Base-by-base conservation (phyloP, 2,888 invertebrate species). In the Heteromurus nitidus region DNA sequence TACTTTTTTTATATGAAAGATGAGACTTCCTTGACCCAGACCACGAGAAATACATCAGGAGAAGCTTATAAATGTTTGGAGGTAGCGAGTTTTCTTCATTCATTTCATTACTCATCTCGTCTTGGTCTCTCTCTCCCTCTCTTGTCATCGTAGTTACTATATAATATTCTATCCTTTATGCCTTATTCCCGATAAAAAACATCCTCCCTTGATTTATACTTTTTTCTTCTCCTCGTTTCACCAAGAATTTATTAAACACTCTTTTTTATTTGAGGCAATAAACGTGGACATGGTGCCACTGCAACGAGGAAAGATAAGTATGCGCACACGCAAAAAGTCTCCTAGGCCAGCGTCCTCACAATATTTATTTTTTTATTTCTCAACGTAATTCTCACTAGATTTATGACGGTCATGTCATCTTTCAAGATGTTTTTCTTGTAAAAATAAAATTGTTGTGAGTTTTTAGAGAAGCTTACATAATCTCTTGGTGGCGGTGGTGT, bases 331-430 rank as follows among this genome's bases (percentile, higher is more conserved):
- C n/a, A n/a, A n/a, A n/a, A n/a, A n/a, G n/a, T n/a, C n/a, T n/a
- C n/a, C n/a, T n/a, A n/a, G n/a, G n/a, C n/a, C n/a, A n/a, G n/a
- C 7, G 36, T 36, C 36, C 13, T 7, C 7, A 13, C 7, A 36
- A 36, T 36, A 36, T 36, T 36, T 9, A 36, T 9, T 36, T 36
- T 13, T 13, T 7, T 36, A 9, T 36, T 36, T 36, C 13, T 9
- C 13, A 9, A 36, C 36, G 13, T 36, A 7, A 20, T 20, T 22
- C 22, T 44, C 24, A 26, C 28, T 58, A 76, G 76, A 76, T 76
- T 76, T 76, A 76, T 68, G 76, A 68, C 28, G 60, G 58, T 76
- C 18, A 22, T 75, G 60, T 44, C 42, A 36, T 47, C 24, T 2
- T 26, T n/a, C n/a, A n/a, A n/a, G n/a, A n/a, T n/a, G n/a, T n/a